phyloP scores from a whole-genome alignment of 2,797 vertebrate genomes.

The Pseudopleuronectes americanus region DNA sequence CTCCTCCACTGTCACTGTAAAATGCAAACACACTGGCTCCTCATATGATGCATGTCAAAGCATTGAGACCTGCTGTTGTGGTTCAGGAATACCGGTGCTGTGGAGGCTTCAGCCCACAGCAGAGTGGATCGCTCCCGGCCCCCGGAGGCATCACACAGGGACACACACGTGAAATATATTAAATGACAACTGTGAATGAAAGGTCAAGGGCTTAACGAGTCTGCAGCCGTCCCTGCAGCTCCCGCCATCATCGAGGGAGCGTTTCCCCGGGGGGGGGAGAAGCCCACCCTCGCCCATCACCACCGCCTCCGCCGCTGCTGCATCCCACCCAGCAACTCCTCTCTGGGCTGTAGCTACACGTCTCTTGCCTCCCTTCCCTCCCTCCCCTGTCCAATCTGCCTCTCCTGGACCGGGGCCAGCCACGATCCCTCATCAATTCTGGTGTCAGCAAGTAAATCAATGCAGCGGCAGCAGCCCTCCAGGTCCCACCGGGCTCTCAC shows the following conservation, averaged over 20 bases:
- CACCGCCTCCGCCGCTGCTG: slow-evolving; percentile 13
- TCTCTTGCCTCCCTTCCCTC: slow-evolving; percentile 29
- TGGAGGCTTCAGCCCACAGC: slow-evolving; percentile 29
- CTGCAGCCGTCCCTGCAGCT: slow-evolving; percentile 45
- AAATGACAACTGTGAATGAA: slow-evolving; percentile 77
- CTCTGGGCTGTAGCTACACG: slow-evolving; percentile 58
- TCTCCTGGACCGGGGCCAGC: slow-evolving; percentile 74
- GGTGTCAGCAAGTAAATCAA: slow-evolving; percentile 85
- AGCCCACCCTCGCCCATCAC: slow-evolving; percentile 38
- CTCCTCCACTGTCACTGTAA: slow-evolving; percentile 11
- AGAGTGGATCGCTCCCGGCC: slow-evolving; percentile 49
- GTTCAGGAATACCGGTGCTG: slow-evolving; percentile 12
- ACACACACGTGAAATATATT: slow-evolving; percentile 67
- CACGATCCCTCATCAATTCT: slow-evolving; percentile 84
- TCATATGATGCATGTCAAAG: slow-evolving; percentile 26
- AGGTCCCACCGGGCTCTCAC: slow-evolving; percentile 66
- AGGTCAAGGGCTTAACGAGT: slow-evolving; percentile 80
- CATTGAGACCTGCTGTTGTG: neutral
- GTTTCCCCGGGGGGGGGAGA: slow-evolving; percentile 52
- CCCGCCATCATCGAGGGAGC: slow-evolving; percentile 42
- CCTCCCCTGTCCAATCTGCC: slow-evolving; percentile 68
- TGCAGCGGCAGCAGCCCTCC: slow-evolving; percentile 73
- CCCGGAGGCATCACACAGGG: slow-evolving; percentile 46
- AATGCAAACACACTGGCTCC: neutral
- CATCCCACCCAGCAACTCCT: slow-evolving; percentile 36